Evolutionary conservation across 64 coral and sea anemone genomes (phyloP).

Genomic region (Pachyseris speciosa): DNA sequence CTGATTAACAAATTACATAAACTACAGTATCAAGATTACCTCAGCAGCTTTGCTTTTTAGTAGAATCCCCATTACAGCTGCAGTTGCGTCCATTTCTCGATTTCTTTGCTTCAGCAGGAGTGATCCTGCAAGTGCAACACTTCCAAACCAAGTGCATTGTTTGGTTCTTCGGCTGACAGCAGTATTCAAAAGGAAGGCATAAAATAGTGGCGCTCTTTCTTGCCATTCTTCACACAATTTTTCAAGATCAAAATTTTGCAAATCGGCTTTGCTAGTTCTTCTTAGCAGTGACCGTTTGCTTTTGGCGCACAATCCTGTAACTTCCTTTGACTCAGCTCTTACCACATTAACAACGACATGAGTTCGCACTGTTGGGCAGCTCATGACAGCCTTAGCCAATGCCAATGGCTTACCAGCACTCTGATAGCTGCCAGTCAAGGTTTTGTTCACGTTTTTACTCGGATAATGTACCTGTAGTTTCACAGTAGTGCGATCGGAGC

Average conservation of each 20-base stretch:
- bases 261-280: constrained; percentile 48
- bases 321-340: constrained; percentile 17
- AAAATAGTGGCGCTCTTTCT: constrained; percentile 64
- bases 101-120: constrained; percentile 74
- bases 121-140: constrained; percentile 62
- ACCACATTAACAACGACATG: constrained; percentile 36
- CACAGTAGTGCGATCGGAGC: not conserved
- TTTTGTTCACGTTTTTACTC: constrained; percentile 2
- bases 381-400: constrained; percentile 55
- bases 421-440: not conserved
- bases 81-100: constrained; percentile 57
- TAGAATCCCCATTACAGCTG: constrained; percentile 38
- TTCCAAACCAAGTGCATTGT: constrained; percentile 22
- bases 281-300: constrained; percentile 19
- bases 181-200: constrained; percentile 44
- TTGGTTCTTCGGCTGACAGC: constrained; percentile 26
- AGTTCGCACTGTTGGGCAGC: constrained; percentile 41
- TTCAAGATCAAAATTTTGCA: constrained; percentile 51
- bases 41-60: constrained; percentile 67
- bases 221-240: constrained; percentile 61
- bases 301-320: constrained; percentile 36
- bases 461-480: not conserved
- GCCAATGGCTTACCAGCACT: not conserved
- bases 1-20: not conserved
- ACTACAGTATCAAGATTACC: constrained; percentile 2